Evolutionary conservation across 2,113 vertebrate genomes (phyloP).

Genomic region (Balaenoptera acutorostrata): DNA sequence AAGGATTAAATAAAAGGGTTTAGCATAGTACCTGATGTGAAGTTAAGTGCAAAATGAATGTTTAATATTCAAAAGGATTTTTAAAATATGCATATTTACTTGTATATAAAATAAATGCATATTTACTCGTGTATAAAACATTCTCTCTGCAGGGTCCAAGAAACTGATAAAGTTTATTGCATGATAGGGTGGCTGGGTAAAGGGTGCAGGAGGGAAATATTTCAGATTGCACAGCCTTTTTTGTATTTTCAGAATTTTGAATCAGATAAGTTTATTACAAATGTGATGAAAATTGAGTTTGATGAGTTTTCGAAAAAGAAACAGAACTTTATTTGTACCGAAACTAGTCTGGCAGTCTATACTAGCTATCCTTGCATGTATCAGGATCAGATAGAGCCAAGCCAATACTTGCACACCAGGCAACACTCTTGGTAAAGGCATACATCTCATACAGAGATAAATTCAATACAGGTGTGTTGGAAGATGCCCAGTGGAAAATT

Average conservation of each 20-base stretch:
- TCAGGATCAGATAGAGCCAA: background rate
- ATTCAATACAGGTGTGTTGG: background rate
- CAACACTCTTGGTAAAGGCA: background rate
- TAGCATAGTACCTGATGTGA: background rate
- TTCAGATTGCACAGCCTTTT: background rate
- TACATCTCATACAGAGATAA: background rate
- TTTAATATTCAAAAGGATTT: background rate
- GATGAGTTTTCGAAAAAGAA: background rate
- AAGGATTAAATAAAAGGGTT: background rate
- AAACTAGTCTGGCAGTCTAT: background rate
- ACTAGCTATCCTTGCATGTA: background rate
- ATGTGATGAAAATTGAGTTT: background rate
- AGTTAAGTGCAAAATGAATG: background rate
- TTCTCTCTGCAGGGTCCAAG: background rate
- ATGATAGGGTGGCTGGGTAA: background rate
- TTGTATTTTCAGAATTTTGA: background rate
- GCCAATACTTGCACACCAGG: background rate
- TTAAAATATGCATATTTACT: background rate
- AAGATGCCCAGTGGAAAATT: background rate
- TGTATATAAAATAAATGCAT: background rate
- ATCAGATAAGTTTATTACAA: background rate
- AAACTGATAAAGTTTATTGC: background rate
- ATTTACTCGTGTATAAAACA: background rate
- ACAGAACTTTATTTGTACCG: background rate
- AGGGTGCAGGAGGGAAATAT: background rate